Conservation (phyloP, 2,888 invertebrate genomes). For the Microctonus hyperodae region DNA sequence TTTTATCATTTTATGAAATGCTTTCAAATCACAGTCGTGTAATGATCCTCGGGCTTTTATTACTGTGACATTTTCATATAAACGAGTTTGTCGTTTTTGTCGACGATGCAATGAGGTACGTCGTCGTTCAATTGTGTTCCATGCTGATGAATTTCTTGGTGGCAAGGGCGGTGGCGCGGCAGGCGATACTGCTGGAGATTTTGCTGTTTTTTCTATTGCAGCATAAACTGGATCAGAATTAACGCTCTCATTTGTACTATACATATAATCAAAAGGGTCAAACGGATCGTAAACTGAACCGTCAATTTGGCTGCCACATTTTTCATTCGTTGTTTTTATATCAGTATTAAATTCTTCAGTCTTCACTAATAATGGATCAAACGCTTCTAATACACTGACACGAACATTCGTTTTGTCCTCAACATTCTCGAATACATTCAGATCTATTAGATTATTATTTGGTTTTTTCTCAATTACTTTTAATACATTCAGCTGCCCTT, state of each 20-base stretch:
- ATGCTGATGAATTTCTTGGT: slow-evolving; percentile 67
- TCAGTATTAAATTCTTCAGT: slow-evolving; percentile 61
- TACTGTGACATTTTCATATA: slow-evolving; percentile 75
- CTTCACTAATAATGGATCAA: slow-evolving; percentile 80
- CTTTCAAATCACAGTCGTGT: slow-evolving; percentile 79
- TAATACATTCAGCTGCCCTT: slow-evolving; percentile 59
- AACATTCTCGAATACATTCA: slow-evolving; percentile 62
- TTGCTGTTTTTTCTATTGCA: slow-evolving; percentile 69
- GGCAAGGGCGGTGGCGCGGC: slow-evolving; percentile 71
- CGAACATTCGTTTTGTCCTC: slow-evolving; percentile 66
- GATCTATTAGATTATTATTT: slow-evolving; percentile 69
- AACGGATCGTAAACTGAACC: slow-evolving; percentile 77
- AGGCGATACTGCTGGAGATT: slow-evolving; percentile 64
- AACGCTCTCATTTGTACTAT: slow-evolving; percentile 71
- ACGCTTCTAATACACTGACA: slow-evolving; percentile 83
- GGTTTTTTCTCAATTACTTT: slow-evolving; percentile 64
- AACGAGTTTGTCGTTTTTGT: slow-evolving; percentile 67
- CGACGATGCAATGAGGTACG: slow-evolving; percentile 60
- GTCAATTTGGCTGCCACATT: slow-evolving; percentile 54
- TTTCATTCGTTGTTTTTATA: slow-evolving; percentile 9
- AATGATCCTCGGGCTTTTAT: slow-evolving; percentile 71
- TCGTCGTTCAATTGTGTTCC: slow-evolving; percentile 66
- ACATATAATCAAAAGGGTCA: slow-evolving; percentile 81
- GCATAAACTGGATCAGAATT: slow-evolving; percentile 74
- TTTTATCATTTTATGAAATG: slow-evolving; percentile 84